Percentiles rank a stretch among this genome's conserved stretches.
These are phyloP conservation scores for Manis pentadactyla DNA, from an alignment of 2,797 vertebrate species.

Conservation along the genomic window DNA sequence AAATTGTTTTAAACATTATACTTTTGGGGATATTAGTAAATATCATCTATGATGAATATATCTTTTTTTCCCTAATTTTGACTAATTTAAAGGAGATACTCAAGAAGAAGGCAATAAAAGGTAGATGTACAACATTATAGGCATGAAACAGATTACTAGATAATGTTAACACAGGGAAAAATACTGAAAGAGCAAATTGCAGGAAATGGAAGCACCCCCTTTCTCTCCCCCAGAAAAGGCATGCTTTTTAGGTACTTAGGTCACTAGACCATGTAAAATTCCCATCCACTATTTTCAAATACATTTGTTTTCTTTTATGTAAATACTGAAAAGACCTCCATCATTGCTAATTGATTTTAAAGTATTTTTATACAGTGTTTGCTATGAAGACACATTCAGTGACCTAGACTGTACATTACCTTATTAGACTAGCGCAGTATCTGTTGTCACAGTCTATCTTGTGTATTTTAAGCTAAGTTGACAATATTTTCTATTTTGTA, in stretches of 20 bases:
- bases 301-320: background rate
- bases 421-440: background rate
- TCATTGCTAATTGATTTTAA: background rate
- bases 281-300: background rate
- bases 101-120: background rate
- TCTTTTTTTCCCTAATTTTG: background rate
- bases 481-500: slow-evolving; percentile 34
- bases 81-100: background rate
- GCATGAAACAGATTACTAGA: background rate
- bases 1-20: background rate
- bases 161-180: background rate
- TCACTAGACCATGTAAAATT: background rate
- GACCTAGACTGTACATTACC: background rate
- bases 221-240: too few relatives aligned
- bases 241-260: background rate
- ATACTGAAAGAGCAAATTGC: background rate
- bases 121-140: background rate
- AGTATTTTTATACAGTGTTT: slow-evolving; percentile 35
- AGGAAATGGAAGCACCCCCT: background rate
- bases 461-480: background rate
- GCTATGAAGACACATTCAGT: slow-evolving; percentile 40
- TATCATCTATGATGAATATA: background rate
- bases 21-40: background rate
- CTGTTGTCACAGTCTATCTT: slow-evolving; percentile 1
- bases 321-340: background rate